Evolutionary conservation across 2,888 invertebrate species (phyloP).

Genomic region (Archaeoteleia sp.): DNA sequence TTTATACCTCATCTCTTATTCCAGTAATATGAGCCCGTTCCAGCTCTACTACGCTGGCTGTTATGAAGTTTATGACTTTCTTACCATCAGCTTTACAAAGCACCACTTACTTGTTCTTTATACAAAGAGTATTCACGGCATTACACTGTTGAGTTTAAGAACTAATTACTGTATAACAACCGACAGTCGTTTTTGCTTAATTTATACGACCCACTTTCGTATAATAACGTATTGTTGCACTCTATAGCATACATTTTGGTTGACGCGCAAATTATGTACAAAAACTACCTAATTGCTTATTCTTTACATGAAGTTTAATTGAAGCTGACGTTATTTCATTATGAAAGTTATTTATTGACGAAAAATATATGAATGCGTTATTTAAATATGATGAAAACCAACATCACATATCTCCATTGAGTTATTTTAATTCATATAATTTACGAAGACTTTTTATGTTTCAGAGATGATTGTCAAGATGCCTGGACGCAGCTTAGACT

Average conservation of each 20-base stretch:
- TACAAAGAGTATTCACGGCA: conserved; percentile 25
- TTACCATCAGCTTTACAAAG: conserved; percentile 21
- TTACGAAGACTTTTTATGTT: conserved; percentile 55
- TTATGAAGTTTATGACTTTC: conserved; percentile 32
- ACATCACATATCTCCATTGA: too few species aligned
- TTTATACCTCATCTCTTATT: conserved; percentile 26
- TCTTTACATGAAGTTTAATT: conserved; percentile 2
- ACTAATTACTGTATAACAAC: conserved; percentile 56
- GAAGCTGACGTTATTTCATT: neutral
- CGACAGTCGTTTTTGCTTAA: conserved; percentile 31
- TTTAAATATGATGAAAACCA: too few species aligned
- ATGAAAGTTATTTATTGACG: conserved; percentile 3
- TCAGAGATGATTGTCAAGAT: conserved; percentile 89
- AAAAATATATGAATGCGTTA: neutral
- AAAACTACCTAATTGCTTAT: conserved; percentile 5
- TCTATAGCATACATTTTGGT: conserved; percentile 15
- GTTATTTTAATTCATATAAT: too few species aligned
- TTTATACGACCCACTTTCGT: conserved; percentile 17
- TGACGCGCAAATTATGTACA: conserved; percentile 2
- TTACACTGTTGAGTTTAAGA: conserved; percentile 54
- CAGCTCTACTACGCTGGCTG: too few species aligned
- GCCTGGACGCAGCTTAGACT: conserved; percentile 91
- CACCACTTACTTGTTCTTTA: conserved; percentile 29
- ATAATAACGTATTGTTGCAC: conserved; percentile 6
- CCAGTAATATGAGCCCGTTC: conserved; percentile 16